Evolutionary conservation across 2,113 vertebrate genomes (phyloP).

Genomic region (Puma concolor): DNA sequence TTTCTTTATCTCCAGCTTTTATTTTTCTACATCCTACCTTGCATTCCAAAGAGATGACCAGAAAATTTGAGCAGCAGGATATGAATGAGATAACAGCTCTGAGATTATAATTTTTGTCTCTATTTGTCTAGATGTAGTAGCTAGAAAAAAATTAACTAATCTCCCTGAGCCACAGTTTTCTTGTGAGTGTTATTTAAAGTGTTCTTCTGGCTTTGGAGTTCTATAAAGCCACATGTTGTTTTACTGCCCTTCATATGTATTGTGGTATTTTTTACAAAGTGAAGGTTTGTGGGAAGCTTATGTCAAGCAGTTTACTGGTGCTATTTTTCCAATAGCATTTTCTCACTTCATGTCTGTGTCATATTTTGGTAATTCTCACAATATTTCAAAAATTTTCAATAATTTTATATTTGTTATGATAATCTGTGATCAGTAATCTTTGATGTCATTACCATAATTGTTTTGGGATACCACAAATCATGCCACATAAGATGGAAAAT

Average conservation of each 20-base stretch:
- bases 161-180: background rate
- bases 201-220: background rate
- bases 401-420: background rate
- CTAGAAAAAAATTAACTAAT: background rate
- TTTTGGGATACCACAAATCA: background rate
- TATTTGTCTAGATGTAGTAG: background rate
- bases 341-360: background rate
- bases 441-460: background rate
- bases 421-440: background rate
- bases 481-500: background rate
- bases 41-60: background rate
- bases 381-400: background rate
- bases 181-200: background rate
- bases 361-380: background rate
- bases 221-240: too few relatives aligned
- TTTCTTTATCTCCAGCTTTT: conserved; percentile 9
- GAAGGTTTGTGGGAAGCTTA: background rate
- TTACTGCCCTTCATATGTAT: background rate
- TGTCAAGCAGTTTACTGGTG: background rate
- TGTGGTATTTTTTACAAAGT: background rate
- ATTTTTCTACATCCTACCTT: background rate
- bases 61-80: background rate
- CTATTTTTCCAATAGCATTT: background rate
- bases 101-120: background rate
- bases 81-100: background rate